phyloP scores from a whole-genome alignment of 2,888 invertebrate species.

The Pristionchus mayeri region DNA sequence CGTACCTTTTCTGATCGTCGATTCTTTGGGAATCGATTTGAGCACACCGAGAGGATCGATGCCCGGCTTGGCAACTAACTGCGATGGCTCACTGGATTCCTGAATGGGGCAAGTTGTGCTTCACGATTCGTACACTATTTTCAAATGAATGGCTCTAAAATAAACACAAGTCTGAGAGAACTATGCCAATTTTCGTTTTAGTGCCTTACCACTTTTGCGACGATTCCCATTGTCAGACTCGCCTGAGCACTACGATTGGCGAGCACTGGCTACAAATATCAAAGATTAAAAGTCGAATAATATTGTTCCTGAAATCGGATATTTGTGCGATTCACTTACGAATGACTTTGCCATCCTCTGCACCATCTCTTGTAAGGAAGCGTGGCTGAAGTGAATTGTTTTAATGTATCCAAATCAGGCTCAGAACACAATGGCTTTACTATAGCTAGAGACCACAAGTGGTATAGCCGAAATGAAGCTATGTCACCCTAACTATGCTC shows the following conservation, averaged over 20 bases:
- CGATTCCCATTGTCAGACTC: neutral
- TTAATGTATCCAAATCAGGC: no score
- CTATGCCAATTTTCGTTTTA: no score
- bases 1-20: neutral
- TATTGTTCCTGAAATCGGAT: no score
- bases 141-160: neutral
- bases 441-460: no score
- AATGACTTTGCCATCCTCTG: neutral
- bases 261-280: neutral
- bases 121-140: neutral
- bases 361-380: neutral
- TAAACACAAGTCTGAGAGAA: no score
- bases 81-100: neutral
- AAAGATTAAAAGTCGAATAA: constrained; percentile 4
- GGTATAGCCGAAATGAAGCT: no score
- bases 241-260: neutral
- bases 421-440: no score
- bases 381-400: neutral
- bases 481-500: no score
- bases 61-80: neutral
- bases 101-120: neutral
- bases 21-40: neutral
- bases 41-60: neutral
- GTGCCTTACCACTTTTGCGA: neutral
- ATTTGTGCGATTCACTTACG: neutral